Base-by-base conservation (phyloP, 2,113 vertebrate species). In the Tragelaphus strepsiceros region DNA sequence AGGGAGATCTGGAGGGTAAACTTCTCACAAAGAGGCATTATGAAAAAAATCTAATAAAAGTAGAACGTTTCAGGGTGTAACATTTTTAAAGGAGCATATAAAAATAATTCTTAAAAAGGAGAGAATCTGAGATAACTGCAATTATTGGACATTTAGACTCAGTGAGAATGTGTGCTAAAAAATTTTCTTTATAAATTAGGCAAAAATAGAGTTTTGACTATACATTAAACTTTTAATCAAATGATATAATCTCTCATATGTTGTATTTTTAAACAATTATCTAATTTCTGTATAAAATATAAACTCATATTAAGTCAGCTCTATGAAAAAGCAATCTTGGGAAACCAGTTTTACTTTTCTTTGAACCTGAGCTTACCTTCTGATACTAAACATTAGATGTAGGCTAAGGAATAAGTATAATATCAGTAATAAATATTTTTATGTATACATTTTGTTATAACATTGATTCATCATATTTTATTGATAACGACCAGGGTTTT, bases 201-300 rank as follows among this genome's bases (percentile, higher is more conserved):
- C 81, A 85, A 24, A 98, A 93, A 39, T 90, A 97, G 92, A 88
- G 46, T 88, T 97, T 92, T 83, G 81, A 88, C 10, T 46, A 90
- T 78, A 90, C 61, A 59, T n/a, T 92, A 21, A 53, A 24, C 0
- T 30, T 51, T 95, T 82, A n/a, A 77, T 35, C 85, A 62, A 96
- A 83, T 32, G 62, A 95, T 97, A 91, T 56, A 78, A 86, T 30
- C n/a, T 94, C 91, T 97, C 32, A 89, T 96, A 84, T 94, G 71
- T 16, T 81, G 39, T 87, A 58, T 58, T 97, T 98, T 95, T 96
- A 94, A 96, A 51, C 71, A 94, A 94, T 91, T 96, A 97, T 96
- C 84, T 98, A 98, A 98, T 98, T 97, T 98, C 4, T 26, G 71
- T 43, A 43, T 91, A 98, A 97, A 97, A 90, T 94, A 90, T 58